Evolutionary conservation across 2,888 invertebrate genomes (phyloP).

Genomic region (Xestobium rufovillosum): DNA sequence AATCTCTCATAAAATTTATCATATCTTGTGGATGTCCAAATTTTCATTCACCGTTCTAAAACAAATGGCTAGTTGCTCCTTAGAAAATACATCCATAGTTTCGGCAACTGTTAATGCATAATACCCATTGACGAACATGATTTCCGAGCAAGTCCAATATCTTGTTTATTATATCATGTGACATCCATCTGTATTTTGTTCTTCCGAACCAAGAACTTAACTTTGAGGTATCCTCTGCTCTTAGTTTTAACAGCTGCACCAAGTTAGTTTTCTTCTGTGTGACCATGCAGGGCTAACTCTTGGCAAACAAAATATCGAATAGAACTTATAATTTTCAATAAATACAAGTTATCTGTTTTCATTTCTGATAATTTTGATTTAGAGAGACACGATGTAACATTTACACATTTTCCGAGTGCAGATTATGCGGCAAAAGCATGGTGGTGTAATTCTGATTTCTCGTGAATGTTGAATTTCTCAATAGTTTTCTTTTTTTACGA

Average conservation of each 20-base stretch:
- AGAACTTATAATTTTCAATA: conserved; percentile 8
- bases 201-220: conserved; percentile 10
- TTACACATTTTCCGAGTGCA: too few relatives aligned
- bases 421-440: too few relatives aligned
- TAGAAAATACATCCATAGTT: not conserved
- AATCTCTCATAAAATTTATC: not conserved
- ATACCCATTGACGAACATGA: too few relatives aligned
- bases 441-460: not conserved
- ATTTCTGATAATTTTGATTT: not conserved
- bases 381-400: not conserved
- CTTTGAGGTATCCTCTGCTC: conserved; percentile 9
- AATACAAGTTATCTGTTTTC: not conserved
- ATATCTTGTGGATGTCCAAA: not conserved
- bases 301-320: conserved; percentile 8
- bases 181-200: conserved; percentile 9
- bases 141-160: not conserved
- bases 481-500: not conserved
- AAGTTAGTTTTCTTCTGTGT: conserved; percentile 10
- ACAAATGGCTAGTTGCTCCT: not conserved
- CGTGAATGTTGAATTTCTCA: not conserved
- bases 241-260: conserved; percentile 5
- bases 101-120: not conserved
- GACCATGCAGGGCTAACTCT: conserved; percentile 9
- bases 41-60: not conserved
- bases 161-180: conserved; percentile 10